Conservation (phyloP, 2,797 vertebrate species). For the Ataeniobius toweri region DNA sequence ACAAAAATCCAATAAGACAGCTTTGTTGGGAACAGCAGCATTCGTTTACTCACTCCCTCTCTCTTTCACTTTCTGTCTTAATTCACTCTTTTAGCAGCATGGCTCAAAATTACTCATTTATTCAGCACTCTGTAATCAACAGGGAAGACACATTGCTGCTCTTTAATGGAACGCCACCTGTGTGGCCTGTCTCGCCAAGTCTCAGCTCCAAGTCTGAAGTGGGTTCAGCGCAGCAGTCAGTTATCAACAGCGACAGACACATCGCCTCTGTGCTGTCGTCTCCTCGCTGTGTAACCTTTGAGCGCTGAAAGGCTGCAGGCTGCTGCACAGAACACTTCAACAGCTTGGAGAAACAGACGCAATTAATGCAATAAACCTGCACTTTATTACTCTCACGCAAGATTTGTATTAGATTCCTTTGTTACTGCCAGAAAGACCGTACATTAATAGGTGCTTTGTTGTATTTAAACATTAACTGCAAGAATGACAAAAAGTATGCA, state of each 20-base stretch:
- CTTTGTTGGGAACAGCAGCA: slow-evolving; percentile 52
- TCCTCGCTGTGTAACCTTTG: slow-evolving; percentile 5
- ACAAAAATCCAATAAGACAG: slow-evolving; percentile 75
- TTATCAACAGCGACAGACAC: slow-evolving; percentile 35
- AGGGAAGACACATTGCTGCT: slow-evolving; percentile 36
- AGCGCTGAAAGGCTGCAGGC: slow-evolving; percentile 15
- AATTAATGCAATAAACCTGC: slow-evolving; percentile 31
- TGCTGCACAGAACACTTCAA: slow-evolving; percentile 9
- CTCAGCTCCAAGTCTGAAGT: slow-evolving; percentile 19
- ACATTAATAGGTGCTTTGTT: slow-evolving; percentile 19
- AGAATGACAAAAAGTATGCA: slow-evolving; percentile 21
- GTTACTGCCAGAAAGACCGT: slow-evolving; percentile 43
- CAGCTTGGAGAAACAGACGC: slow-evolving; percentile 30
- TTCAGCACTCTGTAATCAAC: slow-evolving; percentile 47
- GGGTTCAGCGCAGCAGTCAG: slow-evolving; percentile 26
- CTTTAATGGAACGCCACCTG: slow-evolving; percentile 51
- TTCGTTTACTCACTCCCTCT: slow-evolving; percentile 13
- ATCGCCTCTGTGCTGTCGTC: slow-evolving; percentile 24
- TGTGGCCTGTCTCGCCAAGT: slow-evolving; percentile 16
- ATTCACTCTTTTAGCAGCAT: slow-evolving; percentile 16
- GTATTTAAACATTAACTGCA: slow-evolving; percentile 43
- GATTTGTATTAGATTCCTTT: slow-evolving; percentile 52
- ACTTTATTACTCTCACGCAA: slow-evolving; percentile 43
- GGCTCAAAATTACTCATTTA: slow-evolving; percentile 40
- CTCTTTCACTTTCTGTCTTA: slow-evolving; percentile 21